phyloP scores from a whole-genome alignment of 2,888 invertebrate species.

The Homarus gammarus region DNA sequence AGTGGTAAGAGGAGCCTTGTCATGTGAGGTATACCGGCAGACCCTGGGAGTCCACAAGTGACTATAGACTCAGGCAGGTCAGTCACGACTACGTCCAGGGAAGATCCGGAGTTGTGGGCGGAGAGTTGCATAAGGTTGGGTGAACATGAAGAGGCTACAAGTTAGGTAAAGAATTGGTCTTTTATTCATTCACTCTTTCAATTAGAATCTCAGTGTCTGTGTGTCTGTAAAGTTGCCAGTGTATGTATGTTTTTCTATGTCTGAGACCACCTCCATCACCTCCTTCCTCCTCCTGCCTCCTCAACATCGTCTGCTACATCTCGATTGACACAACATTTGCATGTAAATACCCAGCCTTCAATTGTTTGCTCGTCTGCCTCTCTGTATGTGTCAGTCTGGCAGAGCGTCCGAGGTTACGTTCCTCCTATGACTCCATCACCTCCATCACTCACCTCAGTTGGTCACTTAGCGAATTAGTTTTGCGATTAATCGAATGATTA shows the following conservation, averaged over 20 bases:
- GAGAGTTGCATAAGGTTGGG: too few species aligned
- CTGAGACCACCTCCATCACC: not conserved
- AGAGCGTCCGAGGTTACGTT: not conserved
- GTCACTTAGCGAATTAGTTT: not conserved
- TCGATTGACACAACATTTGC: slow-evolving; percentile 62
- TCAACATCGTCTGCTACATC: slow-evolving; percentile 22
- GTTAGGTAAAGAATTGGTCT: too few species aligned
- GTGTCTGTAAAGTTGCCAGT: not conserved
- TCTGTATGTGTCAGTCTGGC: not conserved
- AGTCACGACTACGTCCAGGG: too few species aligned
- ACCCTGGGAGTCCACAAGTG: too few species aligned
- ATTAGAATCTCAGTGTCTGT: not conserved
- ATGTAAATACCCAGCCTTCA: slow-evolving; percentile 46
- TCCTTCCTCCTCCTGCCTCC: not conserved
- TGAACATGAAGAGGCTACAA: too few species aligned
- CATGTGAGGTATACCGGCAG: too few species aligned
- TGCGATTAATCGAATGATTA: not conserved
- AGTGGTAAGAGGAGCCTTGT: too few species aligned
- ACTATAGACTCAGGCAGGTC: too few species aligned
- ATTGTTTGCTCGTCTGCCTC: slow-evolving; percentile 35
- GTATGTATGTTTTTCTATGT: not conserved
- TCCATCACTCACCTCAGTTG: not conserved
- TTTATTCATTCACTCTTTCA: too few species aligned
- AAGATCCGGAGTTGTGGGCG: too few species aligned
- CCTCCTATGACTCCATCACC: slow-evolving; percentile 5